Conservation (phyloP, 2,797 vertebrate species). For the Galagoides demidoff region DNA sequence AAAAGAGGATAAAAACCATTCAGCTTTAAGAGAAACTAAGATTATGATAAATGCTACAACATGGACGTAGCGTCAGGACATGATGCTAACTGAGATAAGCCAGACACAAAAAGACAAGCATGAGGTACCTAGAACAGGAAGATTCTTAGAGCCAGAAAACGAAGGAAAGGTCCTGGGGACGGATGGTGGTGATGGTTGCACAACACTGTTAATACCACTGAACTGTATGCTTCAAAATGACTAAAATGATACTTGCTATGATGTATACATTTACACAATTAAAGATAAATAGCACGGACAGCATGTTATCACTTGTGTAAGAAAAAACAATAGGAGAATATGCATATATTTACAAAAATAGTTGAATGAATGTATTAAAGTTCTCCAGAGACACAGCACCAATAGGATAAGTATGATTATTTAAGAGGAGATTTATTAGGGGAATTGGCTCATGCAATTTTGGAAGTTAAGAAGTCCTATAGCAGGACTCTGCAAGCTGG, state of each 20-base stretch:
- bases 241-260: background rate
- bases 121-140: background rate
- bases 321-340: background rate
- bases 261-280: background rate
- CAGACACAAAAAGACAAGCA: no score
- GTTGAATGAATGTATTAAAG: background rate
- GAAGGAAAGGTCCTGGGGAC: background rate
- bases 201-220: background rate
- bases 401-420: no score
- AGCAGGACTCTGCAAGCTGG: background rate
- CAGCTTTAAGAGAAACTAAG: background rate
- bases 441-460: background rate
- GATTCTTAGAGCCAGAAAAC: background rate
- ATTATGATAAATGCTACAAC: background rate
- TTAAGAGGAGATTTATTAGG: background rate
- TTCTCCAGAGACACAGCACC: background rate
- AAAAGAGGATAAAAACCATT: background rate
- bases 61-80: background rate
- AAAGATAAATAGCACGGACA: background rate
- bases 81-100: no score
- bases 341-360: background rate
- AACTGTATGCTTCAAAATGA: background rate
- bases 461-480: background rate
- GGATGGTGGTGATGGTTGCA: accelerated
- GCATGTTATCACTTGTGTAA: background rate